Conservation (phyloP, 2,888 invertebrate genomes). For the Neoaliturus tenellus region DNA sequence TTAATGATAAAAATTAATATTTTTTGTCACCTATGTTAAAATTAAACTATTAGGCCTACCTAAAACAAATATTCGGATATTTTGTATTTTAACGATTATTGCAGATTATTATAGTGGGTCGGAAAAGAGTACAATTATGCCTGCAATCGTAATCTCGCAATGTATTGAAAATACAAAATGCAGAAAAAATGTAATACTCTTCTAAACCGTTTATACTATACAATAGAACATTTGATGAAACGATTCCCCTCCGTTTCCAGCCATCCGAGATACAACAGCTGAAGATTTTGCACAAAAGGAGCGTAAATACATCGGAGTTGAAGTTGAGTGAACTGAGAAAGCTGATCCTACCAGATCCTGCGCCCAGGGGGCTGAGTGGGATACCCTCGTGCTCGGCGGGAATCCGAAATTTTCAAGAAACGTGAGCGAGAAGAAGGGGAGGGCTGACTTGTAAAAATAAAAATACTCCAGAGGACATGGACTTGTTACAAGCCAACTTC, state of each 20-base stretch:
- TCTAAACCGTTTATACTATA: too few species aligned
- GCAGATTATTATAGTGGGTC: too few species aligned
- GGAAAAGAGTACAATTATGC: too few species aligned
- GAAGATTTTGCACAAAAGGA: not conserved
- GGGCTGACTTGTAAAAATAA: not conserved
- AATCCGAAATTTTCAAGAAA: not conserved
- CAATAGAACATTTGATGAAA: not conserved
- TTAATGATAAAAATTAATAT: too few species aligned
- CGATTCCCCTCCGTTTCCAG: not conserved
- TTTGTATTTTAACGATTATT: too few species aligned
- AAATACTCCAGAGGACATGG: not conserved
- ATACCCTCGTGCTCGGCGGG: not conserved
- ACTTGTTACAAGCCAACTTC: not conserved
- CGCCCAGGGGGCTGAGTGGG: not conserved
- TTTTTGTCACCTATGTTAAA: too few species aligned
- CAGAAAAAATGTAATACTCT: not conserved
- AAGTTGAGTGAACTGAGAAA: not conserved
- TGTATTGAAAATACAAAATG: too few species aligned
- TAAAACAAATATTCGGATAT: too few species aligned
- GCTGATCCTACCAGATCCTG: not conserved
- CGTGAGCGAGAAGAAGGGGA: not conserved
- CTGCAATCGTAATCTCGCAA: too few species aligned
- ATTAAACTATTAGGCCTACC: too few species aligned
- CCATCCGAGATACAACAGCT: not conserved
- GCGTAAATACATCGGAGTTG: slow-evolving; percentile 21